A percentile compares a stretch with the other conserved stretches of the same genome.
These are phyloP conservation scores for Theonella swinhoei DNA, from an alignment of 37 sponge, comb jelly and placozoan genomes.

Conservation along the genomic window DNA sequence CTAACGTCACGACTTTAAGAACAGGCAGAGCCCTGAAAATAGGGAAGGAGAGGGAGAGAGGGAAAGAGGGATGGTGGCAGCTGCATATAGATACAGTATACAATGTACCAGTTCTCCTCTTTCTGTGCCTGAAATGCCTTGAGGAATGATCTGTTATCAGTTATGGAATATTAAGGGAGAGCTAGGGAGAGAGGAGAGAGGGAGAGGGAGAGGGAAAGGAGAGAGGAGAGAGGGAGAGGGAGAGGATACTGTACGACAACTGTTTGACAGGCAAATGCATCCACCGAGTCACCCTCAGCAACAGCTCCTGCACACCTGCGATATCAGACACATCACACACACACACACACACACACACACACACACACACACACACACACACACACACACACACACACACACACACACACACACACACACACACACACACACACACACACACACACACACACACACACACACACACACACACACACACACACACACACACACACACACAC, in stretches of 20 bases:
- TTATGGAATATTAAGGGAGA: neutral
- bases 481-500: too few relatives aligned
- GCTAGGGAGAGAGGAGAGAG: too few relatives aligned
- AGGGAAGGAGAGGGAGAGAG: neutral
- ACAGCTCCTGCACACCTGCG: constrained; percentile 45
- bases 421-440: constrained; percentile 34
- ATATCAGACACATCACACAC: neutral
- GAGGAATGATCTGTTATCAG: constrained; percentile 57
- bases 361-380: too few relatives aligned
- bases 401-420: neutral
- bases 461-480: too few relatives aligned
- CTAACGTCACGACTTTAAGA: constrained; percentile 41
- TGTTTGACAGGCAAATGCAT: constrained; percentile 61
- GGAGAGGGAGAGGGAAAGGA: too few relatives aligned
- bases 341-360: constrained; percentile 2
- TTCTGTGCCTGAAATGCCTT: constrained; percentile 76
- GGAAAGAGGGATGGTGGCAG: neutral
- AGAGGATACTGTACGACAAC: constrained; percentile 78
- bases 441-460: too few relatives aligned
- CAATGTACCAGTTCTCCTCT: constrained; percentile 81
- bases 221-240: neutral
- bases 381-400: too few relatives aligned
- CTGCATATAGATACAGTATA: neutral
- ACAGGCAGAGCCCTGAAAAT: constrained; percentile 64
- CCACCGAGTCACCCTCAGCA: constrained; percentile 1